Percentiles rank a stretch among this genome's conserved stretches.
These are phyloP conservation scores for Cyclophora punctaria DNA, from an alignment of 2,888 invertebrate species.

Conservation along the genomic window DNA sequence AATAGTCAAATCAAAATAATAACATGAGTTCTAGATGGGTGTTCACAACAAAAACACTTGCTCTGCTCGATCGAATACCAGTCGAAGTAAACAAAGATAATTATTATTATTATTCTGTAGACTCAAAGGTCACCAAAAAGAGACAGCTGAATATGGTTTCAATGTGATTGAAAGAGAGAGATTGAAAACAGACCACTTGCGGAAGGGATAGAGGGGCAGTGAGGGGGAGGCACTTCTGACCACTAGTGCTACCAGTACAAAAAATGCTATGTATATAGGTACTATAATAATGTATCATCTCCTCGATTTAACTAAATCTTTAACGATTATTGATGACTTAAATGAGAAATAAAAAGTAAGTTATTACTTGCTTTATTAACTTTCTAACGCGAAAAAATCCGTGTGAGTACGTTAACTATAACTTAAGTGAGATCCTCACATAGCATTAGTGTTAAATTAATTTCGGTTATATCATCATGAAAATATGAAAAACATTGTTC, in stretches of 20 bases:
- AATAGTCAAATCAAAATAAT: slow-evolving; percentile 12
- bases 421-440: too few species aligned
- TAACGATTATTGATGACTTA: too few species aligned
- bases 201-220: slow-evolving; percentile 26
- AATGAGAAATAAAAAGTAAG: too few species aligned
- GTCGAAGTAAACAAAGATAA: slow-evolving; percentile 71
- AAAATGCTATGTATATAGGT: too few species aligned
- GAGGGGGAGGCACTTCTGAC: neutral
- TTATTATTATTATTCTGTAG: slow-evolving; percentile 64
- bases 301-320: too few species aligned
- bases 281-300: too few species aligned
- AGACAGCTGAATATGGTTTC: slow-evolving; percentile 22
- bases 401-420: too few species aligned
- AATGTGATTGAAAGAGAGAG: slow-evolving; percentile 33
- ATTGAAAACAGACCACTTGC: slow-evolving; percentile 19
- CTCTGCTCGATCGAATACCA: slow-evolving; percentile 27
- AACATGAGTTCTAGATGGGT: slow-evolving; percentile 34
- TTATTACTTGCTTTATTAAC: too few species aligned
- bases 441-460: too few species aligned
- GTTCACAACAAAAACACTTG: slow-evolving; percentile 69
- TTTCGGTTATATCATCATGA: neutral
- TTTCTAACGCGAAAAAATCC: too few species aligned
- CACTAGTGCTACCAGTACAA: too few species aligned
- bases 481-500: neutral
- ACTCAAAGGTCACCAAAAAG: slow-evolving; percentile 66